These are phyloP conservation scores for Meloidogyne hapla DNA, from an alignment of 1,140 invertebrate genomes.

Conservation along the genomic window DNA sequence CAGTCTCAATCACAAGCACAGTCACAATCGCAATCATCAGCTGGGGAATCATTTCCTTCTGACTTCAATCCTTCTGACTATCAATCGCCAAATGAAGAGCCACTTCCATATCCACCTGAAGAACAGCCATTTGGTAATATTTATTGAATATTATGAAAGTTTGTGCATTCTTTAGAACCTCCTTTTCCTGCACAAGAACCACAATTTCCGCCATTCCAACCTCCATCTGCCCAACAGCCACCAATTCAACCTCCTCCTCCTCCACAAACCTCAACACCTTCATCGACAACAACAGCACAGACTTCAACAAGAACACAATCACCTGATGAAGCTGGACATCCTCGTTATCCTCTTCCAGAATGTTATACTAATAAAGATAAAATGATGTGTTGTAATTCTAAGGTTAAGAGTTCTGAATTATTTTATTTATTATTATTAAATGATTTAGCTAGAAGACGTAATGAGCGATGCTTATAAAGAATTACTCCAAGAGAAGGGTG, in stretches of 20 bases:
- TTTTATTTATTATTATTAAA: not conserved
- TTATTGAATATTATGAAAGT: not conserved
- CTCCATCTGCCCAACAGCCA: not conserved
- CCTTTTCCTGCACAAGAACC: not conserved
- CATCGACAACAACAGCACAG: not conserved
- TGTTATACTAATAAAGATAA: slow-evolving; percentile 44
- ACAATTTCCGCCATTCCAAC: too few relatives aligned
- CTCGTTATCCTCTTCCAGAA: slow-evolving; percentile 41
- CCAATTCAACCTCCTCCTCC: not conserved
- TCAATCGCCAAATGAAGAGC: not conserved
- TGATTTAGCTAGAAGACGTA: not conserved
- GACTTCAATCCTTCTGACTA: not conserved
- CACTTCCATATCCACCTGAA: slow-evolving; percentile 9
- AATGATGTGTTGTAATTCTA: slow-evolving; percentile 52
- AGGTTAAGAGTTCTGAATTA: not conserved
- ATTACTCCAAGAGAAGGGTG: not conserved
- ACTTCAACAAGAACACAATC: not conserved
- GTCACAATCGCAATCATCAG: not conserved
- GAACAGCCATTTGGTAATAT: not conserved
- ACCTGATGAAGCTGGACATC: not conserved
- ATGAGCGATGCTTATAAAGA: not conserved
- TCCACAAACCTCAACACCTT: not conserved
- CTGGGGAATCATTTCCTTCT: not conserved
- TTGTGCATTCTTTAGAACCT: not conserved
- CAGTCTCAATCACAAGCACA: not conserved